A percentile compares a stretch with the other conserved stretches of the same genome.
These are phyloP conservation scores for Exephanes ischioxanthus DNA, from an alignment of 2,888 invertebrate genomes.

Conservation along the genomic window DNA sequence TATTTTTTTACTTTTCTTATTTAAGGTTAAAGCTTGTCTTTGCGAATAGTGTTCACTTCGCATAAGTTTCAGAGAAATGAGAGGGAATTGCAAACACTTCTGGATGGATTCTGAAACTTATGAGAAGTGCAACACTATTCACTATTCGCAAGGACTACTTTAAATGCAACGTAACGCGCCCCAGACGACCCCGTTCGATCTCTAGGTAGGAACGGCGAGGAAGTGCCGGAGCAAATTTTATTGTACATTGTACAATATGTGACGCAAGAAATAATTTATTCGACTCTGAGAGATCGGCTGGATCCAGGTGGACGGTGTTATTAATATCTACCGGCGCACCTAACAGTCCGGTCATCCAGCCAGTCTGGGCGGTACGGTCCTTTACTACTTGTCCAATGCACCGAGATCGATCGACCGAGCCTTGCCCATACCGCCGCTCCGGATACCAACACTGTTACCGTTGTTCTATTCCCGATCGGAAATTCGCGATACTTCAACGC, in stretches of 20 bases:
- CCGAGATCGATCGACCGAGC: constrained; percentile 1
- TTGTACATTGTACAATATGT: neutral
- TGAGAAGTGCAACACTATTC: too few relatives aligned
- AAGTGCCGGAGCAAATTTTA: constrained; percentile 3
- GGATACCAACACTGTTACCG: neutral
- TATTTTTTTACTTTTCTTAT: too few relatives aligned
- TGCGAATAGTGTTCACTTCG: too few relatives aligned
- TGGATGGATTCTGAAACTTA: too few relatives aligned
- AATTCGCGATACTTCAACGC: constrained; percentile 3
- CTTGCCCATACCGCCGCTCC: neutral
- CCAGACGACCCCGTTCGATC: neutral
- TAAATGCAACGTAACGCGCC: neutral
- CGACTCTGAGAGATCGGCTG: neutral
- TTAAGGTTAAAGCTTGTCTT: too few relatives aligned
- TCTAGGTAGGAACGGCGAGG: neutral
- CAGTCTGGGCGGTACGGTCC: neutral
- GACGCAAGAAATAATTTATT: constrained; percentile 2
- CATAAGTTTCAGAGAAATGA: too few relatives aligned
- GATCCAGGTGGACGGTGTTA: constrained; percentile 7
- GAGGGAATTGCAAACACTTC: too few relatives aligned
- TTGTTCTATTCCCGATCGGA: neutral
- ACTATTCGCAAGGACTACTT: too few relatives aligned
- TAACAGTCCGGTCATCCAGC: constrained; percentile 2
- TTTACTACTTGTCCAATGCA: neutral
- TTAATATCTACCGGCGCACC: constrained; percentile 31